Conservation (phyloP, 2,113 vertebrate genomes). For the Chaetura pelagica region DNA sequence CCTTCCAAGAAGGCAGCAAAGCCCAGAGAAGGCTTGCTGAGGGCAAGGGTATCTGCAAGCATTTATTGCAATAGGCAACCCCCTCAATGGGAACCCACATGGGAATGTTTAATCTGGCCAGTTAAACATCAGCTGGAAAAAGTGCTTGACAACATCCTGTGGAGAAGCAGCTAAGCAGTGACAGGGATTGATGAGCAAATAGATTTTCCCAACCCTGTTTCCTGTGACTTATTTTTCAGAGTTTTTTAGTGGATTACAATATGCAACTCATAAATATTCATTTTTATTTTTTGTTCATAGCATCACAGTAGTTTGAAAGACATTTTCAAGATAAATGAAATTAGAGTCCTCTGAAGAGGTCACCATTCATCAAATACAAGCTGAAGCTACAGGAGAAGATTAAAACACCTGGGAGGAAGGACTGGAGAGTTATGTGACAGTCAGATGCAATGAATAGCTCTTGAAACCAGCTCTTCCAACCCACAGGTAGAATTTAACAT, state of each 20-base stretch:
- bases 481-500: background rate
- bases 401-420: background rate
- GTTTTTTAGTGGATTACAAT: background rate
- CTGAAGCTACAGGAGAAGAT: background rate
- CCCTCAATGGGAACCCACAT: background rate
- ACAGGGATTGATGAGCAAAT: conserved; percentile 24
- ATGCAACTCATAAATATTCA: background rate
- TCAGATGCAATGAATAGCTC: background rate
- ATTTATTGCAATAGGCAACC: conserved; percentile 3
- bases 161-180: conserved; percentile 33
- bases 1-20: background rate
- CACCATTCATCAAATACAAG: background rate
- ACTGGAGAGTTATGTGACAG: background rate
- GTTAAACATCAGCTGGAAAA: conserved; percentile 46
- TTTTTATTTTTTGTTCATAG: background rate
- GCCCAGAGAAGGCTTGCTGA: background rate
- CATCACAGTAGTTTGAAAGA: background rate
- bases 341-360: background rate
- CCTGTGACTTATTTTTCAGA: background rate
- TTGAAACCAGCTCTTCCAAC: background rate
- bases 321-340: background rate
- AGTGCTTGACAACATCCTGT: conserved; percentile 17
- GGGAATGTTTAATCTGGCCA: conserved; percentile 44
- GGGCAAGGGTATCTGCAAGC: background rate
- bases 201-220: conserved; percentile 10